Conservation (phyloP, 2,888 invertebrate species). For the Bombylius major region DNA sequence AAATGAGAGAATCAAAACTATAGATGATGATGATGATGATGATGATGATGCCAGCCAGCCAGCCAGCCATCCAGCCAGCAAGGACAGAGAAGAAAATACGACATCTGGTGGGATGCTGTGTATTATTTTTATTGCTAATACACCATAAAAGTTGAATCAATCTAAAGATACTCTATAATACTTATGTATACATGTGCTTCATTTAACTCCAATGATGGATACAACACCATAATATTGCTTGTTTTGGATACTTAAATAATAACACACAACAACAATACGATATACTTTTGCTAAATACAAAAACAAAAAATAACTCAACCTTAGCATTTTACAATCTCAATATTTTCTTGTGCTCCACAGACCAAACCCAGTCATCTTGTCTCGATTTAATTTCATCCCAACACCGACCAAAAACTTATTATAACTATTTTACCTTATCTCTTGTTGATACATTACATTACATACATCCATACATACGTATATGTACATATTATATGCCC, state of each 20-base stretch:
- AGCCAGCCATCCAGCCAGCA: background rate
- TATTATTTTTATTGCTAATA: background rate
- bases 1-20: slow-evolving; percentile 6
- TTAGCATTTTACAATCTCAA: too few species aligned
- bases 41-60: background rate
- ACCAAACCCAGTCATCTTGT: slow-evolving; percentile 7
- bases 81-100: slow-evolving; percentile 4
- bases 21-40: too few species aligned
- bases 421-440: too few species aligned
- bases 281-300: too few species aligned
- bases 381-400: slow-evolving; percentile 3
- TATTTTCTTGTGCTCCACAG: background rate
- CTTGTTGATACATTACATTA: background rate
- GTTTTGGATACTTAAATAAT: too few species aligned
- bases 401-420: background rate
- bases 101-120: slow-evolving; percentile 8
- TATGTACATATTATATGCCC: too few species aligned
- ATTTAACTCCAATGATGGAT: too few species aligned
- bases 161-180: background rate
- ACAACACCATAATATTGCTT: too few species aligned
- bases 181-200: too few species aligned
- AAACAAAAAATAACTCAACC: too few species aligned
- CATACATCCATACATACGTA: background rate
- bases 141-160: background rate
- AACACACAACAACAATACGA: too few species aligned